Conservation (phyloP, 1,140 invertebrate species). For the Pseudoatta argentina region DNA sequence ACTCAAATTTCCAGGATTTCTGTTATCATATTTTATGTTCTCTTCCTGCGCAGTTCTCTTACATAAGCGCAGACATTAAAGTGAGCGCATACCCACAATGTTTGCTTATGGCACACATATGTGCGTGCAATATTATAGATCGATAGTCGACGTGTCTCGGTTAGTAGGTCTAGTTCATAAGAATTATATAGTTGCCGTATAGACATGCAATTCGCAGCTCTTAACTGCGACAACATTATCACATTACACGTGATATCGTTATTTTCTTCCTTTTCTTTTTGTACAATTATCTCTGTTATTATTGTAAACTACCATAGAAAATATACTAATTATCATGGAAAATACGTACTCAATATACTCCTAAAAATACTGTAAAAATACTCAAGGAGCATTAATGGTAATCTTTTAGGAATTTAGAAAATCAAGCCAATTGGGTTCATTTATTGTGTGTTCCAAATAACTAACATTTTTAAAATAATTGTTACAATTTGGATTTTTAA, state of each 20-base stretch:
- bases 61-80: not conserved
- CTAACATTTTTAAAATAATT: not conserved
- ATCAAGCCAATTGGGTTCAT: not conserved
- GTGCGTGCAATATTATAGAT: constrained; percentile 69
- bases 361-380: not conserved
- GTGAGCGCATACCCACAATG: not conserved
- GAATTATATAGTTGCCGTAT: constrained; percentile 63
- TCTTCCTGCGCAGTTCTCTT: not conserved
- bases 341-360: not conserved
- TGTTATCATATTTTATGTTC: constrained; percentile 10
- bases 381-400: not conserved
- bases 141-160: constrained; percentile 73
- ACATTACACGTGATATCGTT: constrained; percentile 37
- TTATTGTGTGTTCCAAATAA: not conserved
- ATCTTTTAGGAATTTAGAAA: constrained; percentile 10
- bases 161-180: constrained; percentile 77
- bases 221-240: constrained; percentile 53
- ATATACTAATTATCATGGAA: not conserved
- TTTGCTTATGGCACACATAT: constrained; percentile 63
- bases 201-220: constrained; percentile 48
- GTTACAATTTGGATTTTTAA: not conserved
- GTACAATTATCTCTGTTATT: not conserved
- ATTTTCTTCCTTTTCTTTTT: not conserved
- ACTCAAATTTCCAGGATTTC: not conserved
- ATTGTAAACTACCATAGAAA: not conserved